A percentile compares a stretch with the other conserved stretches of the same genome.
phyloP scores from a whole-genome alignment of 2,797 vertebrate genomes.

The Phoeniculus purpureus region DNA sequence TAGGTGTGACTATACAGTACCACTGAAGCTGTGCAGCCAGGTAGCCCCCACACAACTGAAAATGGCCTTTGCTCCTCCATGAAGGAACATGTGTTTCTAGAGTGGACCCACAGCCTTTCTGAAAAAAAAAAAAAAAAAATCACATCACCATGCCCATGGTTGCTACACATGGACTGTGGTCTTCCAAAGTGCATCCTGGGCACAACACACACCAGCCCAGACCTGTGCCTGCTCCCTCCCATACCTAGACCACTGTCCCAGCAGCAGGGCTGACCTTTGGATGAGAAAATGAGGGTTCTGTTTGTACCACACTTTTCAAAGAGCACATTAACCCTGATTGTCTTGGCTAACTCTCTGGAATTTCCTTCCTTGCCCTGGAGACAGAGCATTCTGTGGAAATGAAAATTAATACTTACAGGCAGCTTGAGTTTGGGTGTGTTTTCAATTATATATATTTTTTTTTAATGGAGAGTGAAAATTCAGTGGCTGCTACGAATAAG shows the following conservation, averaged over 20 bases:
- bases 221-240: background rate
- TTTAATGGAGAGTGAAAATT: conserved; percentile 21
- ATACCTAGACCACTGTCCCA: background rate
- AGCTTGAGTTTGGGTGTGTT: conserved; percentile 61
- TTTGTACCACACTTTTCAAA: conserved; percentile 58
- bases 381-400: conserved; percentile 66
- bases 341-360: conserved; percentile 75
- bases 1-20: background rate
- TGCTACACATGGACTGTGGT: background rate
- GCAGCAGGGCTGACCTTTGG: conserved; percentile 20
- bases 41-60: background rate
- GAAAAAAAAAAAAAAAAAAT: background rate
- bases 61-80: background rate
- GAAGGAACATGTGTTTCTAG: background rate
- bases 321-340: conserved; percentile 71
- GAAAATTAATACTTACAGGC: conserved; percentile 75
- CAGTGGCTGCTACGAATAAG: conserved; percentile 63
- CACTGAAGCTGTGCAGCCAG: background rate
- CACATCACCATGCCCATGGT: background rate
- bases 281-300: conserved; percentile 35
- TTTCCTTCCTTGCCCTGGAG: conserved; percentile 74
- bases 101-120: background rate
- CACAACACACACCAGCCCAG: background rate
- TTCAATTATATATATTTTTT: conserved; percentile 65
- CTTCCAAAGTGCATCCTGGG: background rate